Evolutionary conservation across 2,797 vertebrate species (phyloP), one percentile per base, ranked within the genome.

Genomic region (Etheostoma nigrum): DNA sequence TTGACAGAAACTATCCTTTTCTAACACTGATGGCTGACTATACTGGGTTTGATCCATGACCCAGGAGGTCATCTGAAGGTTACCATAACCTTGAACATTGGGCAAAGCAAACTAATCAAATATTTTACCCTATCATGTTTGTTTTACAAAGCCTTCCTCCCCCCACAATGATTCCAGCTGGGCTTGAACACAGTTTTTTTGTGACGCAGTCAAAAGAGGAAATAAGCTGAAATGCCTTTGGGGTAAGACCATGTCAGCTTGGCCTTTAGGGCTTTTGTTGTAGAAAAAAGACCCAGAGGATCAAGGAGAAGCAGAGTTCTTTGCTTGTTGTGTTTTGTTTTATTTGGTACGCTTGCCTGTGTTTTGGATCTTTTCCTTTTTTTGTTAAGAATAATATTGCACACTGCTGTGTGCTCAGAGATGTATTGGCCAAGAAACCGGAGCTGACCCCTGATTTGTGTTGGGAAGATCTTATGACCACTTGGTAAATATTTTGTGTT

Each of bases 81-180:
- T 90, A 81, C 88, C 85, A 90, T 92, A 92, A 94, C 92, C 93
- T 94, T 94, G 93, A 94, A 92, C 93, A 87, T 72, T 90, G 79
- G 81, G 86, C 65, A 86, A 86, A 79, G 90, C 85, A 47, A 87
- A 81, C 77, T 73, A 86, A 90, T 92, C 85, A 88, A 93, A 94
- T 93, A 91, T 92, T 93, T 92, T 86, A 90, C 86, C 90, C 84
- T 82, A 88, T 83, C 81, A 54, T 93, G 88, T 94, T 91, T 92
- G 89, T 93, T 92, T 91, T 87, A 90, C 84, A 92, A 93, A 94
- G 91, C 88, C 87, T 87, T 83, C 83, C 89, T 91, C 87, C 93
- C 89, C 84, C 88, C 89, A 90, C 90, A 83, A 93, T 89, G 89
- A 88, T 88, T 93, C 93, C 94, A 94, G 94, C 93, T 95, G 94